Conservation (phyloP, 2,113 vertebrate genomes). For the Aplodontia rufa region DNA sequence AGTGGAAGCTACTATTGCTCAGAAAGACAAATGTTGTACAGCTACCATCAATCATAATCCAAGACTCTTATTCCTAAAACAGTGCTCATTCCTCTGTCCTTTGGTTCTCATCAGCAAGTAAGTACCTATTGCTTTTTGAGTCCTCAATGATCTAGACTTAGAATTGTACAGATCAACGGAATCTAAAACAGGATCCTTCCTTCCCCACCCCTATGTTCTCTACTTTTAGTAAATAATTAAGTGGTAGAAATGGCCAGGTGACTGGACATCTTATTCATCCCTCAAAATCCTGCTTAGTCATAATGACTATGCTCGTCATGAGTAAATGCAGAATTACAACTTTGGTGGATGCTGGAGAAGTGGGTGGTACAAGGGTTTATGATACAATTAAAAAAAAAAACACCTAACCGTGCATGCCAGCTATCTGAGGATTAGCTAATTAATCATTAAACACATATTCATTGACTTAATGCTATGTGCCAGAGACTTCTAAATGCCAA, state of each 20-base stretch:
- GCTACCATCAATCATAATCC: neutral
- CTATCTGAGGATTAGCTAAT: constrained; percentile 12
- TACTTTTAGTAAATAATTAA: constrained; percentile 35
- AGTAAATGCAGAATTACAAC: constrained; percentile 22
- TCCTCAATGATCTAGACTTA: neutral
- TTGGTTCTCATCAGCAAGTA: neutral
- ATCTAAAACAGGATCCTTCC: neutral
- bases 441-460: constrained; percentile 7
- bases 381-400: neutral
- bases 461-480: neutral
- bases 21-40: neutral
- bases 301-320: neutral
- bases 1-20: neutral
- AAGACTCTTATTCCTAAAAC: neutral
- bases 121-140: constrained; percentile 12
- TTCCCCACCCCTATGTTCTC: neutral
- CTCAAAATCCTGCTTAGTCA: constrained; percentile 16
- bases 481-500: neutral
- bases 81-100: neutral
- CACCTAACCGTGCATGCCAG: neutral
- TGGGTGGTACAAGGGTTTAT: neutral
- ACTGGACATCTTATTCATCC: neutral
- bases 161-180: neutral
- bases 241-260: constrained; percentile 3
- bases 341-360: neutral